Evolutionary conservation across 2,888 invertebrate species (phyloP).

Genomic region (Saturnia pavonia): DNA sequence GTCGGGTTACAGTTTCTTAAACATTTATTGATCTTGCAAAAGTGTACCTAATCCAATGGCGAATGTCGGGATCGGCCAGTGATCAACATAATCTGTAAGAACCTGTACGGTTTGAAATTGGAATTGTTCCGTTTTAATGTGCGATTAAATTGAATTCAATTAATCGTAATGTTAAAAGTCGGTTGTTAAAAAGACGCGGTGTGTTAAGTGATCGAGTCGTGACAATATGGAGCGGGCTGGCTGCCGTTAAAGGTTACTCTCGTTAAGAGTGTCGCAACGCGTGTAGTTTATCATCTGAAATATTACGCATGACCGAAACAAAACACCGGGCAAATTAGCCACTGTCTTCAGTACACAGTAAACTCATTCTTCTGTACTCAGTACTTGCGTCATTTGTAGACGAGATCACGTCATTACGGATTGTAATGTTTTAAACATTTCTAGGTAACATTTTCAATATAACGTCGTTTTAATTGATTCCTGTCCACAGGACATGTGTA

Average conservation of each 20-base stretch:
- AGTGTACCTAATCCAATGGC: too few relatives aligned
- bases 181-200: background rate
- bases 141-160: conserved; percentile 3
- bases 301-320: conserved; percentile 42
- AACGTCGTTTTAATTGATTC: too few relatives aligned
- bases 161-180: background rate
- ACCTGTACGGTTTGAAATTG: background rate
- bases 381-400: conserved; percentile 16
- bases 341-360: conserved; percentile 21
- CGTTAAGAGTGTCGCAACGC: conserved; percentile 72
- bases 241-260: conserved; percentile 77
- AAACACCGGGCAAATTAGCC: conserved; percentile 20
- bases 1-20: too few relatives aligned
- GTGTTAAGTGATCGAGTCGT: conserved; percentile 63
- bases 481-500: too few relatives aligned
- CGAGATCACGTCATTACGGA: background rate
- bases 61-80: too few relatives aligned
- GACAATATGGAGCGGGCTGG: conserved; percentile 72
- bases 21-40: too few relatives aligned
- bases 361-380: conserved; percentile 17
- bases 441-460: too few relatives aligned
- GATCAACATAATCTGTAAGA: background rate
- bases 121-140: background rate
- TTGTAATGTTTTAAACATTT: background rate
- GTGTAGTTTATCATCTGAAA: conserved; percentile 54